phyloP scores from a whole-genome alignment of 1,140 invertebrate genomes.

The Potamilus streckersoni region DNA sequence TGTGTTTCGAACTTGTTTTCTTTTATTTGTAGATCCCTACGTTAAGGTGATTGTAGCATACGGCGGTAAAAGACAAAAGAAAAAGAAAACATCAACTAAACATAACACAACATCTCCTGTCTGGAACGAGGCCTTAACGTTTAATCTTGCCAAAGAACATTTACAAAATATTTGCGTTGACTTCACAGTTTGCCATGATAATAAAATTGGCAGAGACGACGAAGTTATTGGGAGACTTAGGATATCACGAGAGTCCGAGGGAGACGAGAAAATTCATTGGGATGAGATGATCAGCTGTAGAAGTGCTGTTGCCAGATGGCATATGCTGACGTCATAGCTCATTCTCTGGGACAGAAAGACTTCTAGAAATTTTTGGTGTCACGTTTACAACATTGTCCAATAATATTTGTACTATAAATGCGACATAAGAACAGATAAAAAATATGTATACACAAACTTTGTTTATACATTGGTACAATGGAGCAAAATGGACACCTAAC shows the following conservation, averaged over 20 bases:
- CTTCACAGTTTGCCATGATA: constrained; percentile 60
- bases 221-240: constrained; percentile 55
- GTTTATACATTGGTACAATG: too few species aligned
- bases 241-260: constrained; percentile 48
- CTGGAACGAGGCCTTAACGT: constrained; percentile 62
- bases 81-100: constrained; percentile 62
- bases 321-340: constrained; percentile 27
- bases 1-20: background rate
- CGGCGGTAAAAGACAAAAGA: constrained; percentile 69
- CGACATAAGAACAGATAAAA: too few species aligned
- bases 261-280: constrained; percentile 57
- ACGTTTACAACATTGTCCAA: too few species aligned
- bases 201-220: constrained; percentile 59
- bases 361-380: too few species aligned
- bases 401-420: too few species aligned
- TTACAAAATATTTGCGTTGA: constrained; percentile 53
- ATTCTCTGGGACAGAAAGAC: too few species aligned
- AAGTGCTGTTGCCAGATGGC: constrained; percentile 51
- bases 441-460: too few species aligned
- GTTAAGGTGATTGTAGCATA: constrained; percentile 67
- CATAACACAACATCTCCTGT: constrained; percentile 48
- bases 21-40: constrained; percentile 69
- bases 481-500: too few species aligned
- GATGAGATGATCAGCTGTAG: constrained; percentile 52
- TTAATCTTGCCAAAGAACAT: constrained; percentile 63